Evolutionary conservation across 1,140 invertebrate species (phyloP).

Genomic region (Oncopodura yosiiana): DNA sequence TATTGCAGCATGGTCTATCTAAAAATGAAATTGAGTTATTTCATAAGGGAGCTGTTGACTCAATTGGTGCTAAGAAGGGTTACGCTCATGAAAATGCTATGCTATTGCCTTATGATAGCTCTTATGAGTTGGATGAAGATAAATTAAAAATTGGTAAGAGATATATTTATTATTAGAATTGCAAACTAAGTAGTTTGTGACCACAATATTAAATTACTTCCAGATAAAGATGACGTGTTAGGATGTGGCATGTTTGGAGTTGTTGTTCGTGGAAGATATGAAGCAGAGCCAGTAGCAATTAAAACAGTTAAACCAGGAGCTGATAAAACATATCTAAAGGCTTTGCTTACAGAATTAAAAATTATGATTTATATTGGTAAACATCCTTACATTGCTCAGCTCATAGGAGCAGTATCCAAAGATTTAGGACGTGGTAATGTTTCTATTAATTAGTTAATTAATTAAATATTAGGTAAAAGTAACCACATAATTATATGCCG

Average conservation of each 20-base stretch:
- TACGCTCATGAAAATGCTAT: background rate
- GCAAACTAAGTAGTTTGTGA: too few relatives aligned
- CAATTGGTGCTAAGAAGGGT: background rate
- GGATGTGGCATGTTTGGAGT: slow-evolving; percentile 49
- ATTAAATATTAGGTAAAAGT: background rate
- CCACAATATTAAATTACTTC: too few relatives aligned
- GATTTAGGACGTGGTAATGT: slow-evolving; percentile 41
- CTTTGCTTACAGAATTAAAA: slow-evolving; percentile 47
- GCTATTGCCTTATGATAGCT: slow-evolving; percentile 10
- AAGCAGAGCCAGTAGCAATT: slow-evolving; percentile 39
- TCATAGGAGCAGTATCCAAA: slow-evolving; percentile 48
- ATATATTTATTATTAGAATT: background rate
- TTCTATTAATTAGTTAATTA: background rate
- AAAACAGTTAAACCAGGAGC: slow-evolving; percentile 37
- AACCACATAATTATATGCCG: background rate
- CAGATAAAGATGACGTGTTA: slow-evolving; percentile 32
- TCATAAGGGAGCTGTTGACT: slow-evolving; percentile 11
- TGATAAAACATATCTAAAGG: slow-evolving; percentile 36
- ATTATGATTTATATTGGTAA: slow-evolving; percentile 48
- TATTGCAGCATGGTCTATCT: slow-evolving; percentile 5
- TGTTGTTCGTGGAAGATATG: slow-evolving; percentile 41
- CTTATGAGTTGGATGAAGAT: slow-evolving; percentile 5
- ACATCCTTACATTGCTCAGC: slow-evolving; percentile 48
- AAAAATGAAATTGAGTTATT: slow-evolving; percentile 15
- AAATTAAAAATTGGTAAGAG: slow-evolving; percentile 1